Conservation (phyloP, 2,113 vertebrate genomes). For the Loxodonta africana region DNA sequence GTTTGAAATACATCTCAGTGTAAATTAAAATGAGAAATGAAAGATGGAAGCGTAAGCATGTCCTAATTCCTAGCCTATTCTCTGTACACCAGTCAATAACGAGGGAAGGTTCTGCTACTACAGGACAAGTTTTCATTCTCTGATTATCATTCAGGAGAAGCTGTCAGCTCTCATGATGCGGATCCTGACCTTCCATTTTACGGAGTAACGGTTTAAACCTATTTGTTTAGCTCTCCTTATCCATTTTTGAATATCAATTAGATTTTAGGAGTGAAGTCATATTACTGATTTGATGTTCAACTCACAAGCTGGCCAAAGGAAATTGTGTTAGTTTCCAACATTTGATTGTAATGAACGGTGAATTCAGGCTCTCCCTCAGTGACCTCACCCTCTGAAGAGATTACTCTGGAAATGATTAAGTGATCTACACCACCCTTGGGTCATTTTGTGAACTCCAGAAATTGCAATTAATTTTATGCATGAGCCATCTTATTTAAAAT, state of each 20-base stretch:
- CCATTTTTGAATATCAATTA: conserved; percentile 73
- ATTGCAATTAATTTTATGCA: conserved; percentile 72
- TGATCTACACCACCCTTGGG: conserved; percentile 59
- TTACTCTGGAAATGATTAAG: conserved; percentile 45
- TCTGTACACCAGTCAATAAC: conserved; percentile 31
- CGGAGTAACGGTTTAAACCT: conserved; percentile 38
- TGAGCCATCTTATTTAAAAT: conserved; percentile 62
- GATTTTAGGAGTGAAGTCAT: conserved; percentile 70
- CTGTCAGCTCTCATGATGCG: not conserved
- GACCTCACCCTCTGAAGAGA: conserved; percentile 68
- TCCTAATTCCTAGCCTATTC: conserved; percentile 21
- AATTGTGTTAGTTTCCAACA: conserved; percentile 62
- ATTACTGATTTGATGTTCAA: conserved; percentile 71
- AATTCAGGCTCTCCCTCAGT: conserved; percentile 74
- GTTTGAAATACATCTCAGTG: conserved; percentile 61
- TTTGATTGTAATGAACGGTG: conserved; percentile 63
- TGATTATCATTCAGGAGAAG: conserved; percentile 10
- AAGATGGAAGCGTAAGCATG: conserved; percentile 1
- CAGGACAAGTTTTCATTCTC: conserved; percentile 17
- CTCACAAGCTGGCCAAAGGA: conserved; percentile 70
- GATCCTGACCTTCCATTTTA: conserved; percentile 38
- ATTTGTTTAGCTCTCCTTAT: conserved; percentile 58
- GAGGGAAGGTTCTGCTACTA: conserved; percentile 49
- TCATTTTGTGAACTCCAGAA: conserved; percentile 31
- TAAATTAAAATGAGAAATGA: conserved; percentile 74